Base-by-base conservation (phyloP, 2,113 vertebrate species). In the Lota lota region DNA sequence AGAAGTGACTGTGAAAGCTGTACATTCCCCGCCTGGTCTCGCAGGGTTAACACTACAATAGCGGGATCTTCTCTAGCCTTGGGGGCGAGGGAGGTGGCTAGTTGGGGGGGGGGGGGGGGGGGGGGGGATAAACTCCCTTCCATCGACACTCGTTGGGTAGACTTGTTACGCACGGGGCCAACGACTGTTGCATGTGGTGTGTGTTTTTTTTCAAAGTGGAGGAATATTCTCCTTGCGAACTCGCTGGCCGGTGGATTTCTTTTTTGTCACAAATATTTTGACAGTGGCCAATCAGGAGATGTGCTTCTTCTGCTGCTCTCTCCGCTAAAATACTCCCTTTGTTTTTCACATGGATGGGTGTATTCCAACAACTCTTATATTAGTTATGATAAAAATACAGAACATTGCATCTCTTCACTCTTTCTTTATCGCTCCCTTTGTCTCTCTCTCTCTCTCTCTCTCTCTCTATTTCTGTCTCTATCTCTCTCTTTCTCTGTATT, bases 1-100 rank as follows among this genome's bases (percentile, higher is more conserved):
- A 89, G 92, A 92, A 90, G 88, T 90, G 92, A 85, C 91, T 94
- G 90, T 90, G 91, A 93, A 93, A 92, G 93, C 94, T 81, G 89
- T 85, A 92, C 93, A 93, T 94, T 90, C 93, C 90, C 91, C 79
- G 91, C 88, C 91, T 88, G 93, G 93, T 94, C 94, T 94, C 91
- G 78, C 87, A 56, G 93, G 92, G 92, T 90, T 94, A 93, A 90
- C 89, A 93, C 91, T 92, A 92, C 87, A 93, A 91, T 88, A 88
- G 94, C 83, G 80, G 93, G 92, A 91, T 94, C 79, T 93, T 94
- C 92, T 86, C 81, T 92, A 75, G 92, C 92, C 91, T 90, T 80
- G 84, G 87, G 85, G 94, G 92, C 18, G 53, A 47, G 40, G 40
- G 40, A 47, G 12, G 59, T 60, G 58, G 21, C 12, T n/a, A 10